Evolutionary conservation across 1,140 invertebrate genomes (phyloP).

Genomic region (Drosophila punjabiensis): DNA sequence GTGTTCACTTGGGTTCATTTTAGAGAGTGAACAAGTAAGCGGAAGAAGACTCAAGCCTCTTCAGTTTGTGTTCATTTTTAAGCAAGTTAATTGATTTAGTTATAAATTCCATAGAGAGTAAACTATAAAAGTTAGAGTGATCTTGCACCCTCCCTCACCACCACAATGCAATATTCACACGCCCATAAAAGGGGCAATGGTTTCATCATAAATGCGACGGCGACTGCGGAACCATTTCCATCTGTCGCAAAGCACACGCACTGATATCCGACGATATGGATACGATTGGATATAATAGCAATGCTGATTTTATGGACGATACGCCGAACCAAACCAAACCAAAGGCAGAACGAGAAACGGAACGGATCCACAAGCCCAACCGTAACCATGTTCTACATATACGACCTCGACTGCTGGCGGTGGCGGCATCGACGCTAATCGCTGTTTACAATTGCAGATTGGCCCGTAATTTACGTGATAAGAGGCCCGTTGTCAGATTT

Average conservation of each 20-base stretch:
- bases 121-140: neutral
- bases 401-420: conserved; percentile 24
- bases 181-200: conserved; percentile 21
- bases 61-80: no score
- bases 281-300: conserved; percentile 29
- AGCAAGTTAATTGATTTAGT: neutral
- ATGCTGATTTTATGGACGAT: conserved; percentile 51
- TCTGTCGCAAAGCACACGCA: conserved; percentile 22
- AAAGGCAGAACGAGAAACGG: neutral
- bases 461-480: conserved; percentile 44
- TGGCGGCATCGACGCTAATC: conserved; percentile 42
- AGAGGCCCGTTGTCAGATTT: conserved; percentile 25
- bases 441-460: conserved; percentile 66
- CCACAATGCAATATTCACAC: neutral
- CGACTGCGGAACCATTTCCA: conserved; percentile 23
- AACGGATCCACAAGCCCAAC: neutral
- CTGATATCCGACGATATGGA: conserved; percentile 17
- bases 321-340: no score
- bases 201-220: conserved; percentile 24
- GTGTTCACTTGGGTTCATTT: no score
- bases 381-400: conserved; percentile 60
- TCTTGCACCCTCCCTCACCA: neutral
- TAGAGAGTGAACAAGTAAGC: no score
- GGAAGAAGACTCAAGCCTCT: no score
- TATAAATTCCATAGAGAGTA: neutral